These are phyloP conservation scores for Melanophora roralis DNA, from an alignment of 2,888 invertebrate species.

Conservation along the genomic window DNA sequence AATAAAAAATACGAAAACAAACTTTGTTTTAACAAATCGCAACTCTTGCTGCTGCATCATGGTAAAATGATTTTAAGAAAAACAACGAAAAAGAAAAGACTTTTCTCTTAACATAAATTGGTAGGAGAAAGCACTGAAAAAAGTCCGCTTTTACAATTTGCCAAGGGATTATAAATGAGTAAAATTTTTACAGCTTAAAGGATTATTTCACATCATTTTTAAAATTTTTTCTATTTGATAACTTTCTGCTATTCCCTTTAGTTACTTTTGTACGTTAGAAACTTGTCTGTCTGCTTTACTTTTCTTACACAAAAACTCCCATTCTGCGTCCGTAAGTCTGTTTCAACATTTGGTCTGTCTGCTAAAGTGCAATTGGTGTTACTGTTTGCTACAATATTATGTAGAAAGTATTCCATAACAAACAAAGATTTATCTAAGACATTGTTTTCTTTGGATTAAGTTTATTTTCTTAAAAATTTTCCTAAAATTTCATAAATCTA, in stretches of 20 bases:
- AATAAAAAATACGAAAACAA: background rate
- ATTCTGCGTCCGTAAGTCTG: background rate
- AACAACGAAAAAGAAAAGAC: background rate
- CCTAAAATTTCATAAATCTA: constrained; percentile 5
- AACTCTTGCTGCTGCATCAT: background rate
- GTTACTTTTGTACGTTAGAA: constrained; percentile 7
- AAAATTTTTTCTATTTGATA: background rate
- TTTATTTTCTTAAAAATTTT: background rate
- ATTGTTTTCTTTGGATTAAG: constrained; percentile 20
- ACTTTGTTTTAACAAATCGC: background rate
- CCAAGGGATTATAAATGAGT: constrained; percentile 56
- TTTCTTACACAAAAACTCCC: background rate
- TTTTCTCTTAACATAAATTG: background rate
- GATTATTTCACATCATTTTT: constrained; percentile 44
- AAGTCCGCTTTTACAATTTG: constrained; percentile 42
- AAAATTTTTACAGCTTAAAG: constrained; percentile 55
- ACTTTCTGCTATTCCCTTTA: background rate
- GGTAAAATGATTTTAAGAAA: background rate
- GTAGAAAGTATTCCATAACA: constrained; percentile 5
- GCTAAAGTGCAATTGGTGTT: constrained; percentile 42
- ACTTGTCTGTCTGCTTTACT: constrained; percentile 2
- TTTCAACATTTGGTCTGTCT: constrained; percentile 15
- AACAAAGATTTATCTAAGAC: constrained; percentile 14
- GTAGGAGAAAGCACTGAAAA: constrained; percentile 1
- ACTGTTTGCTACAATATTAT: constrained; percentile 33